Percentiles rank a stretch among this genome's conserved stretches.
Conservation (phyloP, 2,888 invertebrate species). For the Leucozona laternaria region DNA sequence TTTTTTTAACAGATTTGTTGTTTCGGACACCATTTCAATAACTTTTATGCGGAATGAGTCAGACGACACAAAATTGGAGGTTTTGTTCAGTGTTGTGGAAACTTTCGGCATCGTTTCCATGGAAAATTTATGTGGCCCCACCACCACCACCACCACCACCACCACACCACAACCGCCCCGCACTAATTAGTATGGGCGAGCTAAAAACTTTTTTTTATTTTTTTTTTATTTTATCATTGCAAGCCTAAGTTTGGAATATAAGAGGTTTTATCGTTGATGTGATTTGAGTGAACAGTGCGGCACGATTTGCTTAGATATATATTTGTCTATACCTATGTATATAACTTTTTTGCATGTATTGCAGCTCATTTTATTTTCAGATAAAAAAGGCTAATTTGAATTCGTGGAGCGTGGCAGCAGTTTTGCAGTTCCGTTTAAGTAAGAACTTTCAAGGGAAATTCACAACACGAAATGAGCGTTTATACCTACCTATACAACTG, state of each 20-base stretch:
- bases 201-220: not conserved
- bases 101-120: conserved; percentile 51
- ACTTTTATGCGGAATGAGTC: conserved; percentile 7
- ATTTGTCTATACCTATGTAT: not conserved
- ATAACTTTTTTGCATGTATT: not conserved
- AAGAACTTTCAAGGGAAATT: conserved; percentile 18
- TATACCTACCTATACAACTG: not conserved
- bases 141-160: not conserved
- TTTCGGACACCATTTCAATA: not conserved
- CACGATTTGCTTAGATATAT: not conserved
- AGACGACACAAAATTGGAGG: conserved; percentile 6
- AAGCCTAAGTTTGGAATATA: conserved; percentile 19
- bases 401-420: conserved; percentile 15
- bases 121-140: conserved; percentile 40
- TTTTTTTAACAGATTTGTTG: conserved; percentile 4
- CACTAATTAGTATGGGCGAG: conserved; percentile 29
- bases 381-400: conserved; percentile 20
- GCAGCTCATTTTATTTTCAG: not conserved
- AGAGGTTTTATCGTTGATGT: not conserved
- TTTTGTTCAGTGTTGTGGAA: conserved; percentile 37
- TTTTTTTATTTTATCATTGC: conserved; percentile 15
- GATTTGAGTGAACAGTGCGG: not conserved
- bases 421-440: conserved; percentile 16
- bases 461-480: conserved; percentile 9
- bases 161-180: not conserved